Evolutionary conservation across 2,797 vertebrate genomes (phyloP).

Genomic region (Hemitrygon akajei): DNA sequence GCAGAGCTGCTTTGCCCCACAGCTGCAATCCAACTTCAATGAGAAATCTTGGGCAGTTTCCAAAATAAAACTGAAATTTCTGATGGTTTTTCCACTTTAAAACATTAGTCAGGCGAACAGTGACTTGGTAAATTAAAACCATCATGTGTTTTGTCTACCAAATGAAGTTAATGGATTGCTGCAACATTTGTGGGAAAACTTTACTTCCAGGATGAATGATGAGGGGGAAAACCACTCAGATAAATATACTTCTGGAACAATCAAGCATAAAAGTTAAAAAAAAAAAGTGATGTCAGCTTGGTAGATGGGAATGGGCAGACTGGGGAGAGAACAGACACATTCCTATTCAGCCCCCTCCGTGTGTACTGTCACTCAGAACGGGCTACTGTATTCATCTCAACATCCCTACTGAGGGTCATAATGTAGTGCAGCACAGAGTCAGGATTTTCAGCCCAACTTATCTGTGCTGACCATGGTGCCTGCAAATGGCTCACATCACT

Average conservation of each 20-base stretch:
- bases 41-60: neutral
- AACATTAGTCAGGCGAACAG: neutral
- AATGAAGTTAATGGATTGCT: neutral
- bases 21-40: neutral
- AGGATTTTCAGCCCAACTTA: no score
- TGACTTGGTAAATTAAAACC: neutral
- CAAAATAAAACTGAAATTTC: neutral
- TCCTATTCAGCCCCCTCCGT: neutral
- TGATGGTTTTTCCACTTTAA: neutral
- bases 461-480: no score
- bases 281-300: neutral
- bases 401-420: neutral
- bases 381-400: neutral
- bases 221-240: neutral
- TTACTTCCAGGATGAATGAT: neutral
- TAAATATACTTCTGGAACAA: neutral
- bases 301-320: neutral
- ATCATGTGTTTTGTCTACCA: neutral
- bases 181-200: neutral
- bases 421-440: no score
- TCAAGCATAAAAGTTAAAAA: neutral
- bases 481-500: no score
- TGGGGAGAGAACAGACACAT: neutral
- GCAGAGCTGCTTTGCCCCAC: neutral
- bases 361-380: neutral